Base-by-base conservation (phyloP, 2,888 invertebrate genomes). In the Euplexia lucipara region DNA sequence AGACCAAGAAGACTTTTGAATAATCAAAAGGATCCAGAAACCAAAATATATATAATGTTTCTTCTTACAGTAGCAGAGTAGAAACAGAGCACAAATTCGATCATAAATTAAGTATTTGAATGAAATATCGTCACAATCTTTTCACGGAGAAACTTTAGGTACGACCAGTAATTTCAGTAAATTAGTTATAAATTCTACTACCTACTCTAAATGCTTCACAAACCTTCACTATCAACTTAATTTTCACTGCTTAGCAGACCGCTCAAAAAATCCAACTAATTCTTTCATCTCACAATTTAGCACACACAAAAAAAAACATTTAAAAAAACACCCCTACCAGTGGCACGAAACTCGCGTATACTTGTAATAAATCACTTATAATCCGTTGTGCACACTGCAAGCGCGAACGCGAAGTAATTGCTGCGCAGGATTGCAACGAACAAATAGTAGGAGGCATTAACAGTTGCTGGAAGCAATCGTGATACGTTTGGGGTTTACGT, bases 301-400 rank as follows among this genome's bases (percentile, higher is more conserved):
- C 56, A 39, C 39, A 48, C 30, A 10, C 0, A 30, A 57, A 39
- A 56, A 42, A 49, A 37, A 58, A 18, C 54, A 62, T 49, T 56
- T 52, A 63, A 74, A 76, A 53, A 30, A 42, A 34, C 63, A 51
- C 74, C 78, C 72, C 62, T 62, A 58, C 57, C 57, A 67, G 53
- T 51, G 64, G 41, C 52, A 30, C 47, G 39, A 37, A 53, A 71
- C 67, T 74, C 73, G 76, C 70, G 69, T 66, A 44, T 54, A 61
- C 69, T 52, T 45, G 54, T 73, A 74, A 87, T 88, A 89, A 89
- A 88, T 88, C 88, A 86, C 62, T 53, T 48, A 53, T 86, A 88
- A 88, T 79, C 85, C 78, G 65, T 39, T 75, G 39, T 22, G 79
- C 84, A 86, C 85, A 88, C 84, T 83, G 45, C 44, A 72, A 57